Conservation (phyloP, 2,797 vertebrate genomes). For the Tadarida brasiliensis region DNA sequence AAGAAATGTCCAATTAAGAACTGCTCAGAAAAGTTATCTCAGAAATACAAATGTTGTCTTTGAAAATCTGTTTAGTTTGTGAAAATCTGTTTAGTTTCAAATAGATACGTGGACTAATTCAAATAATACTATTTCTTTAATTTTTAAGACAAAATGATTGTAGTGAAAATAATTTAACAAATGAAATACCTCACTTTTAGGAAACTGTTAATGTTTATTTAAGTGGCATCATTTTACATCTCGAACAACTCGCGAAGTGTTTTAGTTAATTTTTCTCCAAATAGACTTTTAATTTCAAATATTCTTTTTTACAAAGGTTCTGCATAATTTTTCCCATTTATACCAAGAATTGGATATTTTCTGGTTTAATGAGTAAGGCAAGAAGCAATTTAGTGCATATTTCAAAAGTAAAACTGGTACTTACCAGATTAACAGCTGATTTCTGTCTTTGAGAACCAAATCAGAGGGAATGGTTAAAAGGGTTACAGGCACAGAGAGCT, state of each 20-base stretch:
- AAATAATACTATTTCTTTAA: constrained; percentile 42
- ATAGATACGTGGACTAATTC: neutral
- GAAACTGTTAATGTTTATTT: neutral
- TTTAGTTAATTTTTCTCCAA: constrained; percentile 31
- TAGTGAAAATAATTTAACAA: neutral
- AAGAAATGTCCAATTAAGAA: neutral
- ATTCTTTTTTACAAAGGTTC: constrained; percentile 11
- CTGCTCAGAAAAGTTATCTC: neutral
- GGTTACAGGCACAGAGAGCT: neutral
- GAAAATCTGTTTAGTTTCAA: neutral
- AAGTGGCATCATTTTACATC: neutral
- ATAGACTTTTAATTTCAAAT: constrained; percentile 15
- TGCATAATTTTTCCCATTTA: constrained; percentile 3
- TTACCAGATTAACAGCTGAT: neutral
- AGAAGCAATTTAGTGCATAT: constrained; percentile 6
- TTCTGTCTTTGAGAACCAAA: constrained; percentile 23
- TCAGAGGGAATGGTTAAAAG: neutral
- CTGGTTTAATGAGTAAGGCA: neutral
- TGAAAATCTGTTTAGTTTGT: neutral
- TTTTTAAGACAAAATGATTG: constrained; percentile 21
- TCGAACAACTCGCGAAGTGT: neutral
- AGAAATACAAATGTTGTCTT: neutral
- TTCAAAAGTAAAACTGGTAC: neutral
- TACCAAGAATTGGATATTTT: constrained; percentile 12
- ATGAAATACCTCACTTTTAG: neutral